Base-by-base conservation (phyloP, 1,140 invertebrate species). In the Laodelphax striatellus region DNA sequence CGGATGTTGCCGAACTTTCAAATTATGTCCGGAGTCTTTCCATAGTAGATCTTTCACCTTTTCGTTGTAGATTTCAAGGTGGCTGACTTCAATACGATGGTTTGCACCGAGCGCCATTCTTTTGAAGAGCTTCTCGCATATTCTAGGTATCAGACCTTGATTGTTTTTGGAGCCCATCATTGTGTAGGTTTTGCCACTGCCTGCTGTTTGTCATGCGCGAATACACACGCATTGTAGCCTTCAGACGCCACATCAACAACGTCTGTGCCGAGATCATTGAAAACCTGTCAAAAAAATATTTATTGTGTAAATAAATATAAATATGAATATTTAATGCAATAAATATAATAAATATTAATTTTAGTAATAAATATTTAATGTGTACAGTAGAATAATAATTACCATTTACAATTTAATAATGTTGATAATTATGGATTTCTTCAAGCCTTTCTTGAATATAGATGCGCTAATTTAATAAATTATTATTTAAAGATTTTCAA, bases 181-280 rank as follows among this genome's bases (percentile, higher is more conserved):
- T 0, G 94, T 97, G 72, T 93, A 97, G 0, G 93, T 96, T 77
- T 98, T 98, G 22, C 95, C 95, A 69, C 91, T 94, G 69, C 93
- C 94, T 46, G n/a, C 94, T 46, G 93, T 96, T 76, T 96, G 93
- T 50, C 90, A 71, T 93, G 92, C 56, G 94, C 94, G 79, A 98
- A 97, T 63, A 97, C 93, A 75, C 94, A 98, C 58, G 92, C 94
- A 80, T 98, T 98, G 78, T 97, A 97, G 41, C 94, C 94, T 76
- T 94, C 82, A 76, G 96, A 97, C 54, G 94, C 93, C 79, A 90
- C 91, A 73, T 94, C 88, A 65, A 95, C 85, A 38, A 94, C 90
- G 77, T 94, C 91, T 69, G 83, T 83, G 56, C 92, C 92, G 56
- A 94, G 79, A 79, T 92, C 88, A 50, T 84, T 79, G 77, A 92